phyloP scores from a whole-genome alignment of 2,113 vertebrate genomes.

The Ceyx cyanopectus region DNA sequence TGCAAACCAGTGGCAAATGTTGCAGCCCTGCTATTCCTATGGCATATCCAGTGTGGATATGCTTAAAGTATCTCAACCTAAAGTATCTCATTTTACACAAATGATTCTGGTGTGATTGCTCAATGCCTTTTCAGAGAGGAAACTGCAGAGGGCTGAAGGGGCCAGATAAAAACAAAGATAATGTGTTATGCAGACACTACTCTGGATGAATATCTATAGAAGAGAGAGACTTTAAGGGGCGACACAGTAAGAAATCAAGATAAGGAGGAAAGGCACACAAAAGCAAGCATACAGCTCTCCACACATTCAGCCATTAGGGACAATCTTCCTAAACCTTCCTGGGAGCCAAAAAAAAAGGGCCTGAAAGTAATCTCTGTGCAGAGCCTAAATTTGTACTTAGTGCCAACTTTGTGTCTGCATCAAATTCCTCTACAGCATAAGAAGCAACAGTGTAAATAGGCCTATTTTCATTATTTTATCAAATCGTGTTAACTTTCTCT shows the following conservation, averaged over 20 bases:
- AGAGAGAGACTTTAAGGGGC: constrained; percentile 3
- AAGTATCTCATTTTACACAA: background rate
- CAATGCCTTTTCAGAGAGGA: background rate
- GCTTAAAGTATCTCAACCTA: background rate
- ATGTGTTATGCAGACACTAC: background rate
- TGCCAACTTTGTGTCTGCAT: constrained; percentile 16
- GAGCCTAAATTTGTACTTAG: constrained; percentile 34
- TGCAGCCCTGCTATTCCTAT: constrained; percentile 5
- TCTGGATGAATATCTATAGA: background rate
- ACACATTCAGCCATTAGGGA: background rate
- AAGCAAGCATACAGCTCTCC: constrained; percentile 5
- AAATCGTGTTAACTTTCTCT: constrained; percentile 63
- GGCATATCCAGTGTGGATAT: constrained; percentile 49
- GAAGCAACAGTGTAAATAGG: constrained; percentile 39
- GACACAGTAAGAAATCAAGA: constrained; percentile 43
- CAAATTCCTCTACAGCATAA: constrained; percentile 27
- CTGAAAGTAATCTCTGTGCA: constrained; percentile 11
- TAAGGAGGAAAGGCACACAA: background rate
- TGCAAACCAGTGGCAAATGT: constrained; percentile 10
- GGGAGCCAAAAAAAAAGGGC: background rate
- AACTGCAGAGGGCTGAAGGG: background rate
- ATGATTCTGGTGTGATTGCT: background rate
- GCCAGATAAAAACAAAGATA: constrained; percentile 34
- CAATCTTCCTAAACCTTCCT: constrained; percentile 39
- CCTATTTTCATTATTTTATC: constrained; percentile 61